phyloP scores from a whole-genome alignment of 2,113 vertebrate species.

The Gavia stellata region DNA sequence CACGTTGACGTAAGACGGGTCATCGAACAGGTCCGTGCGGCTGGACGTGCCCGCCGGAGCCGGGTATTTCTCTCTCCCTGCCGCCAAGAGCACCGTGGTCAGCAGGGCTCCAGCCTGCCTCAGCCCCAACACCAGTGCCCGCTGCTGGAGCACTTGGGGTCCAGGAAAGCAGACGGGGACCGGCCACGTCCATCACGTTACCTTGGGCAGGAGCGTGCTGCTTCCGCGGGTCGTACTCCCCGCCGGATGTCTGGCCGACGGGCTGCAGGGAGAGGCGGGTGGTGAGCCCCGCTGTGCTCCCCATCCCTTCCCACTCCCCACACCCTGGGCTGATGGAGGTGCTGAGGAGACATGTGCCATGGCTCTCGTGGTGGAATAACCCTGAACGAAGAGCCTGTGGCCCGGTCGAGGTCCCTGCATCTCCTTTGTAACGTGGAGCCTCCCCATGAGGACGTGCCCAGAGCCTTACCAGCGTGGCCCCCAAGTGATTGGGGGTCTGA shows the following conservation, averaged over 20 bases:
- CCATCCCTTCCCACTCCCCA: neutral
- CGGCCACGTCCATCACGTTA: rapidly evolving
- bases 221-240: constrained; percentile 63
- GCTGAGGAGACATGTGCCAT: rapidly evolving
- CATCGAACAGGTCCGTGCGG: constrained; percentile 84
- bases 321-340: no score
- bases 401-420: rapidly evolving
- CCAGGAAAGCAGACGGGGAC: rapidly evolving
- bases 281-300: neutral
- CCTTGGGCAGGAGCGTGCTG: constrained; percentile 62
- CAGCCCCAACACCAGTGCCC: rapidly evolving
- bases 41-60: neutral
- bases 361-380: neutral
- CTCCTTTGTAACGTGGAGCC: neutral
- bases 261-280: constrained; percentile 53
- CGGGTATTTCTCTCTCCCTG: constrained; percentile 34
- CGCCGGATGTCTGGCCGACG: constrained; percentile 49
- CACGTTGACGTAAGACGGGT: constrained; percentile 95
- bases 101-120: neutral
- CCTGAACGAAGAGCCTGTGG: rapidly evolving
- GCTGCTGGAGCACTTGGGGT: rapidly evolving
- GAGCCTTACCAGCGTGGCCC: constrained; percentile 87
- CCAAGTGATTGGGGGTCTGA: constrained; percentile 72
- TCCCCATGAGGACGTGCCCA: rapidly evolving
- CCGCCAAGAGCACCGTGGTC: neutral